Evolutionary conservation across 2,113 vertebrate species (phyloP).

Genomic region (Lophotis ruficrista): DNA sequence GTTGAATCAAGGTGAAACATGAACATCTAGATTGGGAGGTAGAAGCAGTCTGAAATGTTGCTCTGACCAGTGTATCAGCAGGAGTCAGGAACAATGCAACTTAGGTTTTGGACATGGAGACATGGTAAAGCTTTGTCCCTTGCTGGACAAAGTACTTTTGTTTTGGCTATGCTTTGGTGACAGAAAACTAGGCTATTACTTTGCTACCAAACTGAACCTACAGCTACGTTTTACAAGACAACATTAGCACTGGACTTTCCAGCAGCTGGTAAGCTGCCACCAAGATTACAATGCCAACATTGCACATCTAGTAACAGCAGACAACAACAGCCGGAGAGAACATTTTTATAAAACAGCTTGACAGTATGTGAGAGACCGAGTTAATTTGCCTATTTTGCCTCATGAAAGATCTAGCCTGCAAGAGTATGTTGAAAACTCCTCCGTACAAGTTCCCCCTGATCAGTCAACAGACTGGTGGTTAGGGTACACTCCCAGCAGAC

Average conservation of each 20-base stretch:
- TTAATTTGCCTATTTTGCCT: neutral
- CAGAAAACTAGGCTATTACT: neutral
- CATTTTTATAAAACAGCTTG: neutral
- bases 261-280: neutral
- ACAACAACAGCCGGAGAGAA: neutral
- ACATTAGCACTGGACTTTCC: neutral
- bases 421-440: neutral
- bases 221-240: neutral
- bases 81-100: neutral
- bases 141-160: neutral
- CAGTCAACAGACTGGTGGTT: neutral
- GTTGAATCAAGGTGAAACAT: slow-evolving; percentile 3
- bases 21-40: neutral
- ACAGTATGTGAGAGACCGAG: neutral
- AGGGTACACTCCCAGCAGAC: neutral
- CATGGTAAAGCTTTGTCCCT: neutral
- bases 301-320: neutral
- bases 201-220: neutral
- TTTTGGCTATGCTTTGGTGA: neutral
- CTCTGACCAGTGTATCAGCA: neutral
- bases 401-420: neutral
- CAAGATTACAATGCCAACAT: neutral
- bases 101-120: neutral
- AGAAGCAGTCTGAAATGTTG: neutral
- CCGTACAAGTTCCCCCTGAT: neutral